Evolutionary conservation across 2,797 vertebrate species (phyloP), one percentile per base, ranked within the genome.

Genomic region (Clarias laeviceps): DNA sequence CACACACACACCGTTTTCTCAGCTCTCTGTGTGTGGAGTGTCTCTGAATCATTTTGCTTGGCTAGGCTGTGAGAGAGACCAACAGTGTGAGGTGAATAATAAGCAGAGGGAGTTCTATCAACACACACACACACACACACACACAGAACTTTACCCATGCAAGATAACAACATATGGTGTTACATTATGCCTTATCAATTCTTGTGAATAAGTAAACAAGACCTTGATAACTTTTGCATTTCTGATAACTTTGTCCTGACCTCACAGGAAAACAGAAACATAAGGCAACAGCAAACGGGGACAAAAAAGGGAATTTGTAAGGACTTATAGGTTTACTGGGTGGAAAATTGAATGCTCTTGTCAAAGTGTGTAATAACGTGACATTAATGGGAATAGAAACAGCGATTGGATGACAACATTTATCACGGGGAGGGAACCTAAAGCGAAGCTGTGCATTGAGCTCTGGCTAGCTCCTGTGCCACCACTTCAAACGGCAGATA

Each of bases 11-110:
- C 24, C 54, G 6, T 62, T 82, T 80, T 68, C 82, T 81, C 68
- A 74, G 80, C 80, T 64, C 81, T 77, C 76, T 77, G 45, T 64
- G 84, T 68, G 24, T 88, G 66, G 82, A 87, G 82, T 74, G 87
- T 79, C 82, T 89, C 85, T 88, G 78, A 89, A 77, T 89, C 88
- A 88, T 89, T 82, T 88, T 88, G 83, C 88, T 87, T 84, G 88
- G 81, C 83, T 87, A 81, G 80, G 69, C 87, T 85, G 83, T 84
- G 87, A 85, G 83, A 89, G 88, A 82, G 86, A 82, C 76, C 81
- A 68, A 74, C 83, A 84, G 86, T 88, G 88, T 89, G 88, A 88
- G 88, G 85, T 83, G 88, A 87, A 89, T 89, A 85, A 87, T 85
- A 89, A 89, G 78, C 87, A 88, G 87, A 70, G 69, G 68, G 40